Percentiles rank a stretch among this genome's conserved stretches.
These are phyloP conservation scores for Pachyramphus minor DNA, from an alignment of 2,113 vertebrate species.

Conservation along the genomic window DNA sequence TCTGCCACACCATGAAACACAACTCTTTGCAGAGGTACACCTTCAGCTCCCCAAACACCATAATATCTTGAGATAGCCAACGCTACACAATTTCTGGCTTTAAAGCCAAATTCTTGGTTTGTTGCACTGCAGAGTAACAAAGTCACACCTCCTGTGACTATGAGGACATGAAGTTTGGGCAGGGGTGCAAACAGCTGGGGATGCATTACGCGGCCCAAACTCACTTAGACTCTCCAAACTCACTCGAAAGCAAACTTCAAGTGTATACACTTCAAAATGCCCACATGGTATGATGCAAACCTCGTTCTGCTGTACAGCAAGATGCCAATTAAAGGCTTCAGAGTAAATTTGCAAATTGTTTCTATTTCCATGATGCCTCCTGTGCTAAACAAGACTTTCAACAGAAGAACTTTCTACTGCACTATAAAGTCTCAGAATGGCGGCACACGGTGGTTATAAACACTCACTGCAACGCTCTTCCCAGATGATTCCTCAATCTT, in stretches of 20 bases:
- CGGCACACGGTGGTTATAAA: neutral
- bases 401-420: neutral
- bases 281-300: neutral
- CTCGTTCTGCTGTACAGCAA: neutral
- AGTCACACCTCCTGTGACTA: neutral
- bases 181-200: neutral
- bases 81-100: neutral
- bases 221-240: neutral
- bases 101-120: neutral
- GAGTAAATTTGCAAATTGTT: neutral
- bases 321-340: neutral
- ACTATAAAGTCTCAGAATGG: neutral
- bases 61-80: neutral
- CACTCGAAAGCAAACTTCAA: neutral
- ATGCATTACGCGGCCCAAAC: neutral
- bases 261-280: neutral
- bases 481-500: neutral
- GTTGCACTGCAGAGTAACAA: fast-evolving
- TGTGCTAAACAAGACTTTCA: neutral
- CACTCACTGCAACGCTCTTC: neutral
- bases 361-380: neutral
- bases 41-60: neutral
- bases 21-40: neutral
- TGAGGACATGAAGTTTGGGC: neutral
- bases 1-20: neutral